Evolutionary conservation across 2,888 invertebrate genomes (phyloP).

Genomic region (Diarsia rubi): DNA sequence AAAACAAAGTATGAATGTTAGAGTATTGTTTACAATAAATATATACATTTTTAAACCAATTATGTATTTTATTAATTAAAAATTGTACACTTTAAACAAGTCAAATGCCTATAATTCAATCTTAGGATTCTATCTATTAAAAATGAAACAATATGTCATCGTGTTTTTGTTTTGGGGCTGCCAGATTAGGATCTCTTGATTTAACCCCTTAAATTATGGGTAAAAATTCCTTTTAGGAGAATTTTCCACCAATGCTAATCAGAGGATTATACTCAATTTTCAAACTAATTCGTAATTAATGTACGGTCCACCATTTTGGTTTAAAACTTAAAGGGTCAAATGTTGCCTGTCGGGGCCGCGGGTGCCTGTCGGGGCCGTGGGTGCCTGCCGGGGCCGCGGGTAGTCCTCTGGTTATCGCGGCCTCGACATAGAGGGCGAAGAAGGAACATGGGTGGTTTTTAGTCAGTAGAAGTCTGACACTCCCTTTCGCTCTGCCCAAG

Average conservation of each 20-base stretch:
- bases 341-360: too few species aligned
- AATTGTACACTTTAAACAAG: not conserved
- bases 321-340: too few species aligned
- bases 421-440: too few species aligned
- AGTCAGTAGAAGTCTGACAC: too few species aligned
- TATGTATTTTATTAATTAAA: not conserved
- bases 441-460: too few species aligned
- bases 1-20: not conserved
- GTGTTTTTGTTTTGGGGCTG: not conserved
- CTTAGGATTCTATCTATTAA: not conserved
- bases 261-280: too few species aligned
- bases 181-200: not conserved
- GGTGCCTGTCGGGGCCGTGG: too few species aligned
- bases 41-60: not conserved
- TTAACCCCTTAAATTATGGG: not conserved
- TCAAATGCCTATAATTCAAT: not conserved
- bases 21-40: not conserved
- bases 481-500: too few species aligned
- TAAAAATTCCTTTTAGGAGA: not conserved
- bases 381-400: too few species aligned
- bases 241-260: not conserved
- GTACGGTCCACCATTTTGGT: too few species aligned
- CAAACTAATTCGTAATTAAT: too few species aligned
- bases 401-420: too few species aligned
- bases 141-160: not conserved